Evolutionary conservation across 2,113 vertebrate genomes (phyloP).

Genomic region (Fregetta grallaria): DNA sequence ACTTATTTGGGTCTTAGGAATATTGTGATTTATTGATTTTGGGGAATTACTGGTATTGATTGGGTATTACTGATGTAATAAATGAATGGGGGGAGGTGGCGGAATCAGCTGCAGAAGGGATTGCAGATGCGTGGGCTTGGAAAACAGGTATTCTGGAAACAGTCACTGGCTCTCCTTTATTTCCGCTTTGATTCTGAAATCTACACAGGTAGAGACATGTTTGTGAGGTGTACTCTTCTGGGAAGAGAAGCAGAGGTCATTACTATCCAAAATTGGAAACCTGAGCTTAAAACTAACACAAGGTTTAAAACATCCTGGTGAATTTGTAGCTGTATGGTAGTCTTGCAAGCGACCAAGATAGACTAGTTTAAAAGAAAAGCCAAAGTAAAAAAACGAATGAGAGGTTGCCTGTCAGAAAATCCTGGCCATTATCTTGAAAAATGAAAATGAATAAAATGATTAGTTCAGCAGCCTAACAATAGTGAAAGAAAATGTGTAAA

Average conservation of each 20-base stretch:
- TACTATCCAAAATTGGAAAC: not conserved
- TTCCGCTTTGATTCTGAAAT: not conserved
- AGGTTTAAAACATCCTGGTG: not conserved
- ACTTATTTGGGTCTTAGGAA: not conserved
- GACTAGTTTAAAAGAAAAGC: not conserved
- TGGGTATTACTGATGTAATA: not conserved
- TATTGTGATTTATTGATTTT: not conserved
- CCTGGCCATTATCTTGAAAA: not conserved
- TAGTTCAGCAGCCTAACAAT: not conserved
- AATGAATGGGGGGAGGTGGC: not conserved
- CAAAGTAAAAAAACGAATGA: not conserved
- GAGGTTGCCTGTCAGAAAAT: not conserved
- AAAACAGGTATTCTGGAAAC: not conserved
- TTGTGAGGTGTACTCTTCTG: not conserved
- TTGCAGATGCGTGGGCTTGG: not conserved
- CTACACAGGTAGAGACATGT: not conserved
- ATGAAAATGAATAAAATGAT: not conserved
- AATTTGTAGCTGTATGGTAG: not conserved
- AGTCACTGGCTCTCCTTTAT: not conserved
- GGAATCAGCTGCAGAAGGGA: not conserved
- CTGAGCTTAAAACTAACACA: not conserved
- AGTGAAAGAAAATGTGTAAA: not conserved
- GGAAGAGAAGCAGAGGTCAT: not conserved
- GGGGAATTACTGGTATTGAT: not conserved
- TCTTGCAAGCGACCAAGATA: not conserved